Evolutionary conservation across 2,888 invertebrate genomes (phyloP).

Genomic region (Amiota mariae): DNA sequence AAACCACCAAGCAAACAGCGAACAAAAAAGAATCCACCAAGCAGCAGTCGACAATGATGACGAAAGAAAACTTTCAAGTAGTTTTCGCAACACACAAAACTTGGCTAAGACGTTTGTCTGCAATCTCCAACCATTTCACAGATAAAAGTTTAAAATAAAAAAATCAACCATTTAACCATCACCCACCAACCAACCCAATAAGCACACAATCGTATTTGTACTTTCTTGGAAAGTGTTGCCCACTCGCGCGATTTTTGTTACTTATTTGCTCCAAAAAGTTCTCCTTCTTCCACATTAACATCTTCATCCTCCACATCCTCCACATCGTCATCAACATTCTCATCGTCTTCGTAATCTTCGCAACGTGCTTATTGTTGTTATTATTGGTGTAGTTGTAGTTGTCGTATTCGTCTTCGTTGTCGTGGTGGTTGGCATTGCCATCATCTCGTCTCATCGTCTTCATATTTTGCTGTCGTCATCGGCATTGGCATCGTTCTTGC

Average conservation of each 20-base stretch:
- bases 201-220: not conserved
- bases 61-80: not conserved
- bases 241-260: constrained; percentile 9
- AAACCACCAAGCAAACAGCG: constrained; percentile 29
- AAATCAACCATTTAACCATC: too few relatives aligned
- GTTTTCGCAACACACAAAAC: constrained; percentile 7
- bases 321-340: too few relatives aligned
- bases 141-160: too few relatives aligned
- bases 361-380: not conserved
- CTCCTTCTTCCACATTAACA: too few relatives aligned
- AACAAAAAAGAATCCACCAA: not conserved
- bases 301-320: too few relatives aligned
- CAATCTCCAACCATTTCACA: too few relatives aligned
- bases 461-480: not conserved
- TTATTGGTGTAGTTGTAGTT: not conserved
- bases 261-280: not conserved
- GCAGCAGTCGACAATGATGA: not conserved
- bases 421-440: not conserved
- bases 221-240: not conserved
- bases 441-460: not conserved
- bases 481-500: not conserved
- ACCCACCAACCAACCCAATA: not conserved
- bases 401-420: not conserved
- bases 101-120: not conserved
- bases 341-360: not conserved